Evolutionary conservation across 2,888 invertebrate species (phyloP), one percentile per base, ranked within the genome.

Genomic region (Crematogaster levior): DNA sequence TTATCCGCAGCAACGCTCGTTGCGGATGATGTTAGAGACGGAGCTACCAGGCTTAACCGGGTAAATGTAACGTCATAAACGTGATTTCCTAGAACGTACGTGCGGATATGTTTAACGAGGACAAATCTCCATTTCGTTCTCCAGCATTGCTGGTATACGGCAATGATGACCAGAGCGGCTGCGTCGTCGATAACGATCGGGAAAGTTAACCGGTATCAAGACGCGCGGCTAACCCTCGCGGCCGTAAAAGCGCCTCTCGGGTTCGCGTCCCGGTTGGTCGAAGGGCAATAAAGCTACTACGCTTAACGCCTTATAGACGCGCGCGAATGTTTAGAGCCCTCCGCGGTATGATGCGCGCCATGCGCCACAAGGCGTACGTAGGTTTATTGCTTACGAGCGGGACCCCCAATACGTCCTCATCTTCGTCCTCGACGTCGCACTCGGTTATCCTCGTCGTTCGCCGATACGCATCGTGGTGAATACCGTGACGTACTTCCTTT

Each of bases 291-390:
- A 89, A 89, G 83, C 84, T 75, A 81, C 77, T 73, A 84, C 86
- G 86, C 70, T 89, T 89, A 89, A 89, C 89, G 89, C 86, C 89
- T 89, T 89, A 88, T 86, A 85, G 89, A 88, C 84, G 86, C 83
- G 82, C 68, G 83, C 63, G 88, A 85, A 88, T 88, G 89, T 88
- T 89, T 87, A 89, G 85, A 81, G 80, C 86, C 84, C 84, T 88
- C 83, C 74, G 80, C 75, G 80, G 86, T 87, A 72, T 83, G 85
- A 89, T 89, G 83, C 83, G 21, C 75, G 30, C 66, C 60, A 46
- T 81, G 61, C 81, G 85, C 82, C 82, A 61, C 84, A 83, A 85
- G 83, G 82, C 84, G 85, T 75, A 73, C 83, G 85, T 65, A 82
- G 81, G 73, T 88, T 89, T 89, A 89, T 88, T 85, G 86, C 88